phyloP scores from a whole-genome alignment of 2,797 vertebrate genomes.

The Dallia pectoralis region DNA sequence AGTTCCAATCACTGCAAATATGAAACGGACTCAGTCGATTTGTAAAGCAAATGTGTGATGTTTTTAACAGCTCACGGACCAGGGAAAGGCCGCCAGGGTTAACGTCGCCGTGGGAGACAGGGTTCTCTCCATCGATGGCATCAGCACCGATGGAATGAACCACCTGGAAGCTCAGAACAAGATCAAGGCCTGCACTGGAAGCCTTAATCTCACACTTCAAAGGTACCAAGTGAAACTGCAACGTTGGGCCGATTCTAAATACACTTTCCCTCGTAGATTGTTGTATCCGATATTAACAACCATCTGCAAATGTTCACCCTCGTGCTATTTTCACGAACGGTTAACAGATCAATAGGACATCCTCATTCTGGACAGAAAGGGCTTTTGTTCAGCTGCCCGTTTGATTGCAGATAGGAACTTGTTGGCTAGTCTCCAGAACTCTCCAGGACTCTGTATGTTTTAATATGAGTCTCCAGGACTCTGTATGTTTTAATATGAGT shows the following conservation, averaged over 20 bases:
- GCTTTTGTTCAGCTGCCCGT: too few relatives aligned
- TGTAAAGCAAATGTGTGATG: slow-evolving; percentile 2
- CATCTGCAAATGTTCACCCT: background rate
- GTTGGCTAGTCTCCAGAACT: too few relatives aligned
- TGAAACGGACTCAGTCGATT: too few relatives aligned
- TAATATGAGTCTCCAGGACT: too few relatives aligned
- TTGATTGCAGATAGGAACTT: too few relatives aligned
- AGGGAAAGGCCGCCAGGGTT: slow-evolving; percentile 87
- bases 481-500: too few relatives aligned
- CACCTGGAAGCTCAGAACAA: slow-evolving; percentile 98
- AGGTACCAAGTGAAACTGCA: slow-evolving; percentile 58
- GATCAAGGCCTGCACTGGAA: slow-evolving; percentile 89
- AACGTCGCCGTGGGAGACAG: slow-evolving; percentile 87
- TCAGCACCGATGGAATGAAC: slow-evolving; percentile 91
- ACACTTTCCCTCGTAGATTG: background rate
- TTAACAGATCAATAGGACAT: too few relatives aligned
- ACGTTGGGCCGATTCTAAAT: background rate
- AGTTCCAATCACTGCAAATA: too few relatives aligned
- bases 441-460: too few relatives aligned
- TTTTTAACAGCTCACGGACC: slow-evolving; percentile 83
- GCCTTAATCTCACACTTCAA: slow-evolving; percentile 90
- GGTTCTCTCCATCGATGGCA: slow-evolving; percentile 91
- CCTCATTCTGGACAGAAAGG: too few relatives aligned
- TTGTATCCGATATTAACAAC: background rate
- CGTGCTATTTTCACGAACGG: background rate